phyloP scores from a whole-genome alignment of 1,140 invertebrate species.

The Drosophila ironensis region DNA sequence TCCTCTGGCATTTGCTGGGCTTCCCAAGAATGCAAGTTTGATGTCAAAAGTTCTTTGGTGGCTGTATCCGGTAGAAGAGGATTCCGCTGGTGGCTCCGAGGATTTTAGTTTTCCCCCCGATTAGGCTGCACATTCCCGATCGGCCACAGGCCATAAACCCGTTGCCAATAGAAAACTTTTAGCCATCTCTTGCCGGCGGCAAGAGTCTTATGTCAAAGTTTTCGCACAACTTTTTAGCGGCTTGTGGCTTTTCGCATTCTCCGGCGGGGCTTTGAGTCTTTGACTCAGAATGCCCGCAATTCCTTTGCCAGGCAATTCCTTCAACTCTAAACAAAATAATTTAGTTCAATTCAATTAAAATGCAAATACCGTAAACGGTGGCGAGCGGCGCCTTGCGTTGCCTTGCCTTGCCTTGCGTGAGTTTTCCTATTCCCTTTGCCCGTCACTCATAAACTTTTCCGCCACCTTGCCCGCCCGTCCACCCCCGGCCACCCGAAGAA shows the following conservation, averaged over 20 bases:
- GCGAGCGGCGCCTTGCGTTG: conserved; percentile 20
- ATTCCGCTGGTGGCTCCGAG: conserved; percentile 1
- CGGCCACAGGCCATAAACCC: neutral
- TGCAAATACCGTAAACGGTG: conserved; percentile 62
- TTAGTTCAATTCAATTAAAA: conserved; percentile 75
- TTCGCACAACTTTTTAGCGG: conserved; percentile 33
- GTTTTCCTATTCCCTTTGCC: too few relatives aligned
- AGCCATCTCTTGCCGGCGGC: neutral
- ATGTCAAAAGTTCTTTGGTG: too few relatives aligned
- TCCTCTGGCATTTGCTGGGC: neutral
- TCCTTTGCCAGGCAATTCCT: neutral
- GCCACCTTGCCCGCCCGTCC: too few relatives aligned
- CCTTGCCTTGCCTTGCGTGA: too few relatives aligned
- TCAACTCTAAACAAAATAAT: conserved; percentile 63
- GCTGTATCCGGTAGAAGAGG: too few relatives aligned
- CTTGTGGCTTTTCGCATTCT: conserved; percentile 39
- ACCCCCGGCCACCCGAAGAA: too few relatives aligned
- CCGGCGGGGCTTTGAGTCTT: conserved; percentile 12
- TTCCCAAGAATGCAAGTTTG: neutral
- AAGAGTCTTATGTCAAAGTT: conserved; percentile 26
- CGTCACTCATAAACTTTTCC: conserved; percentile 18
- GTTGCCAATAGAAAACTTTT: conserved; percentile 6
- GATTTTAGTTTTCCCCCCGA: conserved; percentile 3
- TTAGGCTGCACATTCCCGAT: neutral
- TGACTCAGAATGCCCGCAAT: conserved; percentile 3